A percentile compares a stretch with the other conserved stretches of the same genome.
Evolutionary conservation across 1,140 invertebrate species (phyloP).

Genomic region (Heliothis subflexa): DNA sequence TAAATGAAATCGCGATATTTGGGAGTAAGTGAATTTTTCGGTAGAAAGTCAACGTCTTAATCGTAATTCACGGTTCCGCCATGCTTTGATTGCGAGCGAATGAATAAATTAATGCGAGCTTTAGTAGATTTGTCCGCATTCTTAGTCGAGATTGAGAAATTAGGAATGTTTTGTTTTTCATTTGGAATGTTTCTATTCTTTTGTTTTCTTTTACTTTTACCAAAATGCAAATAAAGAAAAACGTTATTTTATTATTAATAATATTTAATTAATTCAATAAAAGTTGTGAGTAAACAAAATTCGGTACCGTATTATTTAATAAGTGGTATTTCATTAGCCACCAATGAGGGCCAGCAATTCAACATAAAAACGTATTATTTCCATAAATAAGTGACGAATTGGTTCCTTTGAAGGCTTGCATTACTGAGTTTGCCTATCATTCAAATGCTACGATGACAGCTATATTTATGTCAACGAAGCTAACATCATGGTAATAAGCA

Average conservation of each 20-base stretch:
- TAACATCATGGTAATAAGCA: not conserved
- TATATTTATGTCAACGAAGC: not conserved
- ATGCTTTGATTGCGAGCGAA: slow-evolving; percentile 28
- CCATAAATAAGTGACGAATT: slow-evolving; percentile 29
- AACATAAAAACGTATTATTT: slow-evolving; percentile 9
- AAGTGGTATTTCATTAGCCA: slow-evolving; percentile 2
- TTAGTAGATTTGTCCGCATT: not conserved
- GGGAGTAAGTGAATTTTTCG: slow-evolving; percentile 42
- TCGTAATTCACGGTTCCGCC: slow-evolving; percentile 7
- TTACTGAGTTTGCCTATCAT: slow-evolving; percentile 30
- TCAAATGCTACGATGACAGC: slow-evolving; percentile 35
- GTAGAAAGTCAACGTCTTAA: slow-evolving; percentile 41
- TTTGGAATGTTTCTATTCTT: not conserved
- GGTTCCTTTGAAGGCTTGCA: not conserved
- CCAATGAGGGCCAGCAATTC: not conserved
- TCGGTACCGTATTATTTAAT: not conserved
- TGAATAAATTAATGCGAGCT: slow-evolving; percentile 19
- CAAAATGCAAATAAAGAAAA: not conserved
- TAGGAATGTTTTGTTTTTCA: slow-evolving; percentile 10
- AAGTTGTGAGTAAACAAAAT: not conserved
- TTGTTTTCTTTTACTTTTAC: not conserved
- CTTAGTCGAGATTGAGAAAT: slow-evolving; percentile 19
- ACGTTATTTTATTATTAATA: not conserved
- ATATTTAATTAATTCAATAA: not conserved
- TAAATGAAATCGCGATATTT: slow-evolving; percentile 13